Evolutionary conservation across 1,140 invertebrate genomes (phyloP), one percentile per base, ranked within the genome.

Genomic region (Drosophila repletoides): DNA sequence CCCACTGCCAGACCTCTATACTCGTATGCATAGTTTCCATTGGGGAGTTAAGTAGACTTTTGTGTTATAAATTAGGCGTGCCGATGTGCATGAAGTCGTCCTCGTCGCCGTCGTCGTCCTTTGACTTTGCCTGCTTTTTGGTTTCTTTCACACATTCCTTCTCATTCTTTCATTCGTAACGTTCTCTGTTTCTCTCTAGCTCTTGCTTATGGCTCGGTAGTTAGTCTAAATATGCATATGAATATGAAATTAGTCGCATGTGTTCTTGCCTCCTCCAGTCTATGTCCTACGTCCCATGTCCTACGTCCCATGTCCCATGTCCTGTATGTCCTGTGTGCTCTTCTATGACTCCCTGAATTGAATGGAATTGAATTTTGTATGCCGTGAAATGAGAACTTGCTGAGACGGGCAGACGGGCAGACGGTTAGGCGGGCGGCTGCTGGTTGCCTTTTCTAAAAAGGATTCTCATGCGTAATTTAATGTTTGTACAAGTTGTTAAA

Each of bases 201-300:
- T 33, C 22, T 26, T 52, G 48, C 48, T 51, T 61, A 31, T n/a
- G 36, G 34, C 43, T 49, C 6, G 65, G 70, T 71, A 80, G 65
- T 80, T 80, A 74, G 76, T 83, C 77, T 77, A 83, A 81, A 83
- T 81, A 81, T 81, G 77, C 77, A 81, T 81, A 81, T 81, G 77
- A 81, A 81, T 81, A 81, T 81, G 72, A 81, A 81, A 81, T 81
- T 81, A 81, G 77, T 83, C 77, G 73, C 77, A 83, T 76, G 73
- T 76, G 76, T 72, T 72, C 70, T 38, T 52, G 45, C 52, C 45
- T 48, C 7, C 31, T 21, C 17, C 38, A n/a, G 46, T 22, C 61
- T 33, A 49, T 34, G 29, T 41, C 21, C 41, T 55, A 24, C 31
- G 36, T 24, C 24, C 9, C 12, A 22, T 6, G 12, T 38, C 15